These are phyloP conservation scores for Anisognathus igniventris DNA, from an alignment of 2,797 vertebrate genomes.

Conservation along the genomic window DNA sequence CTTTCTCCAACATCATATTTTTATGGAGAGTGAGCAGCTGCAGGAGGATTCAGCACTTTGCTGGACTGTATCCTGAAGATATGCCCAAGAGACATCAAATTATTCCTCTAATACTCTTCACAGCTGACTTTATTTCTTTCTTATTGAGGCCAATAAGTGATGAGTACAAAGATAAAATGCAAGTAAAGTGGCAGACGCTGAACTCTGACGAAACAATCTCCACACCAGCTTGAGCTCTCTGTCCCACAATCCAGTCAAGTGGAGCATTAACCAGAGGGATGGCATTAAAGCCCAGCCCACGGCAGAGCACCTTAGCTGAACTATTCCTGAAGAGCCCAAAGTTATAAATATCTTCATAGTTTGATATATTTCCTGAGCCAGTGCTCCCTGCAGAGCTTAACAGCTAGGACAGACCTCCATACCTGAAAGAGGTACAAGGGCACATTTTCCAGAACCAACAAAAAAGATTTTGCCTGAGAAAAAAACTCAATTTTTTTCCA, in stretches of 20 bases:
- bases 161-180: neutral
- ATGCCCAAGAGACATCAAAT: neutral
- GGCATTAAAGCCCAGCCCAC: neutral
- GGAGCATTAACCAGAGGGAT: neutral
- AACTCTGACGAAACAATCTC: neutral
- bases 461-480: neutral
- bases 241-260: neutral
- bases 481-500: neutral
- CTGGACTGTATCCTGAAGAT: neutral
- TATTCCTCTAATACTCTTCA: neutral
- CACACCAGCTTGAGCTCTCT: neutral
- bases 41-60: neutral
- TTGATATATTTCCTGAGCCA: neutral
- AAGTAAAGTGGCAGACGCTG: neutral
- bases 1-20: neutral
- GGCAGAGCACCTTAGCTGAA: neutral
- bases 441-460: neutral
- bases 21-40: neutral
- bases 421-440: neutral
- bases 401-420: accelerated
- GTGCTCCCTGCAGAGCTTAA: neutral
- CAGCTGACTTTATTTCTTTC: neutral
- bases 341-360: neutral
- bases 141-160: neutral
- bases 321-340: neutral